Conservation (phyloP, 2,797 vertebrate genomes). For the Mus spretus region DNA sequence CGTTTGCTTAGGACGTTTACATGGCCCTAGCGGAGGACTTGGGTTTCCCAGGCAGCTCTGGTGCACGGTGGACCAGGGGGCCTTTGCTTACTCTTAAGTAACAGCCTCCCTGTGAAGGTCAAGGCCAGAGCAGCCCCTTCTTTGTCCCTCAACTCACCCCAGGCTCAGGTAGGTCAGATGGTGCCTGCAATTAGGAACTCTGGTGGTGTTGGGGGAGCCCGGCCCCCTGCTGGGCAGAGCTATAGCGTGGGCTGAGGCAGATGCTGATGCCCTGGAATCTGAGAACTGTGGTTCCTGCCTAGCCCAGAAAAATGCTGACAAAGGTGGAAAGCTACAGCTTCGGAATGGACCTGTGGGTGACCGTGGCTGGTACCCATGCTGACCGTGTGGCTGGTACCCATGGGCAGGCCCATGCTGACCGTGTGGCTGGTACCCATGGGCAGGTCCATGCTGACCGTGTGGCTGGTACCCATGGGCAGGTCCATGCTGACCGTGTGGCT, state of each 20-base stretch:
- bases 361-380: no score
- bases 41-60: accelerated
- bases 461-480: no score
- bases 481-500: no score
- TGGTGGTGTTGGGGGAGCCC: accelerated
- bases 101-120: background rate
- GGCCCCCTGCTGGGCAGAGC: background rate
- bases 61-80: background rate
- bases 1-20: accelerated
- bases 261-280: background rate
- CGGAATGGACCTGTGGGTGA: accelerated
- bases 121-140: background rate
- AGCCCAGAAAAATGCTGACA: no score
- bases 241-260: background rate
- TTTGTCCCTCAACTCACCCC: no score
- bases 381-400: no score
- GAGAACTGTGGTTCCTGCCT: background rate
- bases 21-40: background rate
- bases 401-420: no score
- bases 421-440: background rate
- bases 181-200: accelerated
- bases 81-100: accelerated
- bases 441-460: background rate
- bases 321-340: accelerated
- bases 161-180: background rate